Conservation (phyloP, 2,888 invertebrate genomes). For the Ecdyonurus torrentis region DNA sequence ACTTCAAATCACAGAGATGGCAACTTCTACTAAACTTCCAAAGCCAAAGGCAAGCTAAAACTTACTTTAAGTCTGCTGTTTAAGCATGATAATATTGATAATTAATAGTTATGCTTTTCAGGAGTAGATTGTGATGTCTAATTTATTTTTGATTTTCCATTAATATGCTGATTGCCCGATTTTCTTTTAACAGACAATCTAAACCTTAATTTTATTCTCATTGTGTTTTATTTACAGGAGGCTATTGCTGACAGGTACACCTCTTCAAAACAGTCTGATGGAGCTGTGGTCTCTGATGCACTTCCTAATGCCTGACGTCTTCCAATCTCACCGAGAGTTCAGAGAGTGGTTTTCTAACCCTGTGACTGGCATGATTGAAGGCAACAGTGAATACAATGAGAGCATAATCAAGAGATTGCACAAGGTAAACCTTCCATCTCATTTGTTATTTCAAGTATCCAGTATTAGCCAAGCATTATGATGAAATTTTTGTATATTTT, state of each 20-base stretch:
- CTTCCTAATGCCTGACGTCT: constrained; percentile 94
- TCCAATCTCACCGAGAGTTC: constrained; percentile 89
- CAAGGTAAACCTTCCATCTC: constrained; percentile 41
- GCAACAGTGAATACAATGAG: constrained; percentile 80
- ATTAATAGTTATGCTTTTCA: neutral
- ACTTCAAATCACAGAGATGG: constrained; percentile 98
- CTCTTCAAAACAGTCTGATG: constrained; percentile 89
- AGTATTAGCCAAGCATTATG: neutral
- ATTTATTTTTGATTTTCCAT: too few species aligned
- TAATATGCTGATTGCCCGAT: too few species aligned
- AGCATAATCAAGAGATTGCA: constrained; percentile 74
- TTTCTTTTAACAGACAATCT: too few species aligned
- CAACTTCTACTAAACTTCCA: constrained; percentile 89
- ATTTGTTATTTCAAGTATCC: neutral
- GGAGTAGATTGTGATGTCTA: too few species aligned
- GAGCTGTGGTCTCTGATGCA: constrained; percentile 98
- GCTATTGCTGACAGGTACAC: constrained; percentile 82
- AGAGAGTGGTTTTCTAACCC: constrained; percentile 99
- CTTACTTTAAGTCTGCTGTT: neutral
- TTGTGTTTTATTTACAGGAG: constrained; percentile 46
- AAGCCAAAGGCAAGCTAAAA: constrained; percentile 64
- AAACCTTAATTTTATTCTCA: too few species aligned
- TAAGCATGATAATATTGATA: neutral
- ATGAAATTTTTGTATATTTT: too few species aligned
- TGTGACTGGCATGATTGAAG: constrained; percentile 90